phyloP scores from a whole-genome alignment of 2,113 vertebrate species.

The Colistium nudipinnis region DNA sequence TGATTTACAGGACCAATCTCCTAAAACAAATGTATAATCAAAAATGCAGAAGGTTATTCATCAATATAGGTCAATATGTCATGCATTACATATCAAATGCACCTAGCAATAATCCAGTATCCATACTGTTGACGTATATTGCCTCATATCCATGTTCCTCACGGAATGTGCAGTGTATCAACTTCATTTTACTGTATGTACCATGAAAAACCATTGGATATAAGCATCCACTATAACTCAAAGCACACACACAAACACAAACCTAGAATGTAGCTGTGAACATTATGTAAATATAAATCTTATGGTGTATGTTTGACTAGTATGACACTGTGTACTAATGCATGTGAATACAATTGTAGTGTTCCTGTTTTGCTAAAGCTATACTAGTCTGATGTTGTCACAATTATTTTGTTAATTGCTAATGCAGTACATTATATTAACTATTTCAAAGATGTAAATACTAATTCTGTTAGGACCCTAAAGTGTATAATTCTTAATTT shows the following conservation, averaged over 20 bases:
- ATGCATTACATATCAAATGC: constrained; percentile 48
- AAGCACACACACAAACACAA: constrained; percentile 39
- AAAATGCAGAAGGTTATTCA: constrained; percentile 30
- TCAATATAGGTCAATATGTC: constrained; percentile 28
- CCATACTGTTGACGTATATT: constrained; percentile 12
- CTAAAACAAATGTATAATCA: constrained; percentile 39
- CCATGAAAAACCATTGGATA: constrained; percentile 1
- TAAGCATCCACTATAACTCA: constrained; percentile 19
- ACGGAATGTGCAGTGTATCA: constrained; percentile 36
- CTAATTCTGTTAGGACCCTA: constrained; percentile 81
- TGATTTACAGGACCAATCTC: constrained; percentile 58
- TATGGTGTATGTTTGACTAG: constrained; percentile 61
- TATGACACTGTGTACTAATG: constrained; percentile 78
- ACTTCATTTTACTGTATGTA: constrained; percentile 46
- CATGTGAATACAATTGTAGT: constrained; percentile 89
- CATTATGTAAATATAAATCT: constrained; percentile 74
- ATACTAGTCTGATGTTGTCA: constrained; percentile 85
- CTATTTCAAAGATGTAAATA: constrained; percentile 87
- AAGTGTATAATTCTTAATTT: constrained; percentile 73
- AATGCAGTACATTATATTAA: constrained; percentile 81
- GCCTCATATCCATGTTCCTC: constrained; percentile 40
- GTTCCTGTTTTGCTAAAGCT: constrained; percentile 84
- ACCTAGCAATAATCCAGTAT: constrained; percentile 55
- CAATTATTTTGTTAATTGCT: constrained; percentile 84
- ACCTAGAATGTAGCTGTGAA: constrained; percentile 82